A percentile compares a stretch with the other conserved stretches of the same genome.
phyloP scores from a whole-genome alignment of 92 coral and sea anemone genomes.

The Actinostola sp. region DNA sequence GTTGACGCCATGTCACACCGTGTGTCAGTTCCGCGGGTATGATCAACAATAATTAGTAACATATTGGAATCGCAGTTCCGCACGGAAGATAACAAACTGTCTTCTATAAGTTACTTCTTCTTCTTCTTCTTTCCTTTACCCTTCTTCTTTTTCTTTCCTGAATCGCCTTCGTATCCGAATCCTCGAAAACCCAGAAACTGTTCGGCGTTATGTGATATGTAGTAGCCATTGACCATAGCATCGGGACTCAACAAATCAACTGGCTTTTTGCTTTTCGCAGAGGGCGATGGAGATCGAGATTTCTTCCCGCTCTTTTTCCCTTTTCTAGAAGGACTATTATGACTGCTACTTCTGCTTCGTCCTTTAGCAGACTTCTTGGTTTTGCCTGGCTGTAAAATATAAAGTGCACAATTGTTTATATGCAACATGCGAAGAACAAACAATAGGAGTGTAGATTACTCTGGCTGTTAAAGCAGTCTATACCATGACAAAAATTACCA shows the following conservation, averaged over 20 bases:
- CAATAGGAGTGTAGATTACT: neutral
- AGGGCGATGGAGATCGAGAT: conserved; percentile 80
- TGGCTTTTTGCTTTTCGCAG: conserved; percentile 61
- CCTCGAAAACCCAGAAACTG: conserved; percentile 87
- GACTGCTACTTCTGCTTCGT: conserved; percentile 77
- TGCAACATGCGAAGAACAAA: conserved; percentile 1
- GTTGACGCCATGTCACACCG: too few species aligned
- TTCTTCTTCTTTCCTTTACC: conserved; percentile 71
- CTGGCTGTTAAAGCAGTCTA: neutral
- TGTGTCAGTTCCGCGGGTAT: too few species aligned
- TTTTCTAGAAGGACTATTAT: conserved; percentile 92
- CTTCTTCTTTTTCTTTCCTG: conserved; percentile 69
- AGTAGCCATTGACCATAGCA: conserved; percentile 98
- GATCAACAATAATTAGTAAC: too few species aligned
- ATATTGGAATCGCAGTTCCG: too few species aligned
- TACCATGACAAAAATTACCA: conserved; percentile 25
- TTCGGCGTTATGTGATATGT: conserved; percentile 90
- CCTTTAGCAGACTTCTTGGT: conserved; percentile 82
- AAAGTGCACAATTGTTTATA: too few species aligned
- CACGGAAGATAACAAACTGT: too few species aligned
- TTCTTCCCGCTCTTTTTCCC: conserved; percentile 78
- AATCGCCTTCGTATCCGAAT: conserved; percentile 78
- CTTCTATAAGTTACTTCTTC: conserved; percentile 25
- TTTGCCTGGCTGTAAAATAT: conserved; percentile 45
- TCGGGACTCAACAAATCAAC: conserved; percentile 87